Evolutionary conservation across 1,140 invertebrate species (phyloP).

Genomic region (Dufourea novaeangliae): DNA sequence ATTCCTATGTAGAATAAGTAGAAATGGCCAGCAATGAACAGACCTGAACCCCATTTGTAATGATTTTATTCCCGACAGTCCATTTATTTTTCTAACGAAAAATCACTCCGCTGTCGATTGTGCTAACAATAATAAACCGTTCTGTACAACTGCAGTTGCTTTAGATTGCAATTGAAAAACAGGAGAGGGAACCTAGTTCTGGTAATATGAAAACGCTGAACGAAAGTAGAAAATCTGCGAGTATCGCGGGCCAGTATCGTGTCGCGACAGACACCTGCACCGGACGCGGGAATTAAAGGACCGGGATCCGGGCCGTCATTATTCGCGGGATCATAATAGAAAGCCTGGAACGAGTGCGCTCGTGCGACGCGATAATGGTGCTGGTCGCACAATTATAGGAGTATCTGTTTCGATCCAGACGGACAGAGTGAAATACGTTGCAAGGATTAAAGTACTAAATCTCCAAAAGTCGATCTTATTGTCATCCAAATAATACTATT

Average conservation of each 20-base stretch:
- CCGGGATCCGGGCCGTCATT: conserved; percentile 61
- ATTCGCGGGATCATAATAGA: conserved; percentile 62
- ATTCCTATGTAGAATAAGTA: too few species aligned
- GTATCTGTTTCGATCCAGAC: conserved; percentile 57
- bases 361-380: conserved; percentile 70
- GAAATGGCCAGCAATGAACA: too few species aligned
- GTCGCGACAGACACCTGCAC: conserved; percentile 57
- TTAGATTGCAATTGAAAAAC: too few species aligned
- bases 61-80: too few species aligned
- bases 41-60: too few species aligned
- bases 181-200: too few species aligned
- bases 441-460: not conserved
- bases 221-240: conserved; percentile 56
- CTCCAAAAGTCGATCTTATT: not conserved
- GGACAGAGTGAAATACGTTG: conserved; percentile 17
- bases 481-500: not conserved
- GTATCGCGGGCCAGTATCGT: conserved; percentile 54
- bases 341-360: conserved; percentile 64
- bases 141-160: not conserved
- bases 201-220: conserved; percentile 31
- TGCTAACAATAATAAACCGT: too few species aligned
- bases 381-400: conserved; percentile 65
- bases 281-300: conserved; percentile 63
- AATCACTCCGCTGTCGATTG: too few species aligned
- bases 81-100: too few species aligned